Percentiles rank a stretch among this genome's conserved stretches.
Conservation (phyloP, 2,797 vertebrate species). For the Hipposideros larvatus region DNA sequence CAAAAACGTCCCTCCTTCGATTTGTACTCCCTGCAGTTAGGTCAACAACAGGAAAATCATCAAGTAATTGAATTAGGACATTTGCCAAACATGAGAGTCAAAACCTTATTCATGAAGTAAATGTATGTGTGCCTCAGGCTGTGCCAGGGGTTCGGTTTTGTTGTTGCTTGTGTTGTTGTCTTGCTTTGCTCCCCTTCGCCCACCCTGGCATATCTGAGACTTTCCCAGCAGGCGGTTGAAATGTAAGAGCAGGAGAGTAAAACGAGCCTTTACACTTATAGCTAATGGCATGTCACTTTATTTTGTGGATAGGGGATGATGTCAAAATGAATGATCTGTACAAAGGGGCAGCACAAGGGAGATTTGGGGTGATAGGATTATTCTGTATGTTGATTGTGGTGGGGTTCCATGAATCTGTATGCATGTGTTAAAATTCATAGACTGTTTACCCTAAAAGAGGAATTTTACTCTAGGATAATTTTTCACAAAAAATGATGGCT, state of each 20-base stretch:
- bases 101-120: neutral
- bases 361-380: neutral
- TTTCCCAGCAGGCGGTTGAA: neutral
- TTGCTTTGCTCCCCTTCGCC: neutral
- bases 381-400: neutral
- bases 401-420: neutral
- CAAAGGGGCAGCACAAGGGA: neutral
- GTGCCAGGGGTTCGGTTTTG: rapidly evolving
- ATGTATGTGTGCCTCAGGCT: too few relatives aligned
- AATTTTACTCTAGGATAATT: neutral
- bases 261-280: neutral
- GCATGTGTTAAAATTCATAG: neutral
- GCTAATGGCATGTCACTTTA: neutral
- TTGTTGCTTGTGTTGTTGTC: neutral
- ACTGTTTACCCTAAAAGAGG: neutral
- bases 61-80: neutral
- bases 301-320: neutral
- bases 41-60: neutral
- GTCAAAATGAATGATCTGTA: neutral
- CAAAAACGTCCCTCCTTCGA: neutral
- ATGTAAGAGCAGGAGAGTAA: neutral
- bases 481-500: neutral
- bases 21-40: neutral
- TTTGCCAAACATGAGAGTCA: neutral
- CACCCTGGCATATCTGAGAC: neutral